Evolutionary conservation across 1,140 invertebrate genomes (phyloP).

Genomic region (Coelopa frigida): DNA sequence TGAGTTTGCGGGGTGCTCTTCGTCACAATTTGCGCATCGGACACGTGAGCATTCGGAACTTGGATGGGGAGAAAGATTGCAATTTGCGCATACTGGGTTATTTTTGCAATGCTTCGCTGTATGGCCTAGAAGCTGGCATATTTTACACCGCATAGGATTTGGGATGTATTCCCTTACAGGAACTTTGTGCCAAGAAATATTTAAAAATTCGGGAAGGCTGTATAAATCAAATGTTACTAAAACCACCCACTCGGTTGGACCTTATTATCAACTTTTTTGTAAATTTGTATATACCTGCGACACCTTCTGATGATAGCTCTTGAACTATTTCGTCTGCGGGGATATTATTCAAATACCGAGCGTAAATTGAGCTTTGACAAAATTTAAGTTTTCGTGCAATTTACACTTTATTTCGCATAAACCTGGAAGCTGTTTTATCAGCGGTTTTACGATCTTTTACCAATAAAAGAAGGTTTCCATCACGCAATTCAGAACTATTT

Average conservation of each 20-base stretch:
- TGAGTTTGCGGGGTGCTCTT: constrained; percentile 1
- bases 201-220: too few species aligned
- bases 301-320: not conserved
- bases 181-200: constrained; percentile 1
- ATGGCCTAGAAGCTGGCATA: not conserved
- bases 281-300: not conserved
- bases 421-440: constrained; percentile 1
- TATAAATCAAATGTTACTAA: too few species aligned
- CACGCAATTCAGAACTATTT: too few species aligned
- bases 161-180: constrained; percentile 3
- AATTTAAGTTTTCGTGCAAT: constrained; percentile 2
- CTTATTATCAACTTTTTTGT: constrained; percentile 1
- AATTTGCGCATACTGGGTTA: not conserved
- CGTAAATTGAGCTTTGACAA: not conserved
- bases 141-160: too few species aligned
- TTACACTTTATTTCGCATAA: not conserved
- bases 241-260: not conserved
- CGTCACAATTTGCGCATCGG: constrained; percentile 1
- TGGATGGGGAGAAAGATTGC: not conserved
- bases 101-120: constrained; percentile 1
- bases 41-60: not conserved
- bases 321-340: not conserved
- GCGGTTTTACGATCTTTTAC: not conserved
- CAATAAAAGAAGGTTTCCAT: not conserved
- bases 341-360: not conserved